These are phyloP conservation scores for Agriopis marginaria DNA, from an alignment of 2,888 invertebrate genomes.

Conservation along the genomic window DNA sequence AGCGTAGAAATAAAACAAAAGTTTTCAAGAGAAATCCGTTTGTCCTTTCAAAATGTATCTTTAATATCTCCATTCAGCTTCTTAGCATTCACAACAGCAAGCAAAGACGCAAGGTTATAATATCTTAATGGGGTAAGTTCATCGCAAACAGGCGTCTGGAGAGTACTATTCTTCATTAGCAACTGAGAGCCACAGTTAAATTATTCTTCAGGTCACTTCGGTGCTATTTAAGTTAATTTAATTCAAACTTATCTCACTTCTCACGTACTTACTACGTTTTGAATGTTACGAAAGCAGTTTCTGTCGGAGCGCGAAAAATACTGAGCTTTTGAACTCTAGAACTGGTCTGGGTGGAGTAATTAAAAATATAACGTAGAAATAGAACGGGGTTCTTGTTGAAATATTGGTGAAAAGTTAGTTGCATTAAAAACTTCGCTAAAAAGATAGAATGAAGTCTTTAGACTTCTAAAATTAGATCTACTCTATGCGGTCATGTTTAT, in stretches of 20 bases:
- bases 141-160: slow-evolving; percentile 76
- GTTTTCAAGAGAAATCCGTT: slow-evolving; percentile 10
- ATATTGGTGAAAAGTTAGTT: neutral
- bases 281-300: slow-evolving; percentile 56
- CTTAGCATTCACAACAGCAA: slow-evolving; percentile 56
- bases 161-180: slow-evolving; percentile 82
- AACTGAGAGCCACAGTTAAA: slow-evolving; percentile 74
- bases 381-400: neutral
- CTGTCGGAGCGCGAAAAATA: slow-evolving; percentile 38
- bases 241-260: slow-evolving; percentile 74
- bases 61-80: slow-evolving; percentile 40
- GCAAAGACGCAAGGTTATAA: slow-evolving; percentile 71
- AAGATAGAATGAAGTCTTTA: neutral
- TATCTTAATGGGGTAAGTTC: slow-evolving; percentile 83
- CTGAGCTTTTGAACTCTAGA: slow-evolving; percentile 42
- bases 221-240: slow-evolving; percentile 83
- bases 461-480: neutral
- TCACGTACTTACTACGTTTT: slow-evolving; percentile 66
- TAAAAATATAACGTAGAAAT: slow-evolving; percentile 20
- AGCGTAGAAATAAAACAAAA: neutral
- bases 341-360: slow-evolving; percentile 42
- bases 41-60: slow-evolving; percentile 43
- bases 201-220: slow-evolving; percentile 84
- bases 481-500: no score
- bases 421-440: neutral